A percentile compares a stretch with the other conserved stretches of the same genome.
phyloP scores from a whole-genome alignment of 1,140 invertebrate genomes.

The Eubasilissa regina region DNA sequence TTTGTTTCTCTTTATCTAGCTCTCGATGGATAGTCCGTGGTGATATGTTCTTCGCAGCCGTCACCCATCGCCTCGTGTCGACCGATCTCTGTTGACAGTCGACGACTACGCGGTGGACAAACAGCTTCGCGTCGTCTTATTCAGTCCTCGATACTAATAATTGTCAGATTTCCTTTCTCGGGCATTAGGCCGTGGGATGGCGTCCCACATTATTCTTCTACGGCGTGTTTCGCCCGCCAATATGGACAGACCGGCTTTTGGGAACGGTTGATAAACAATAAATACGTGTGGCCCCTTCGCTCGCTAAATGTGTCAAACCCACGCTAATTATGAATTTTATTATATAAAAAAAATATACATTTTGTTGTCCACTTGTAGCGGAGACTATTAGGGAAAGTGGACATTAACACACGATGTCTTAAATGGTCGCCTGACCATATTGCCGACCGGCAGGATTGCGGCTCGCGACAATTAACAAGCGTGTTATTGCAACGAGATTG shows the following conservation, averaged over 20 bases:
- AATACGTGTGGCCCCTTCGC: constrained; percentile 28
- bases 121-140: constrained; percentile 24
- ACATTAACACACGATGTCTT: constrained; percentile 24
- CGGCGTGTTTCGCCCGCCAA: constrained; percentile 8
- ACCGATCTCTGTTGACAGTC: neutral
- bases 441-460: neutral
- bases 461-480: neutral
- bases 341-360: constrained; percentile 10
- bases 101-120: neutral
- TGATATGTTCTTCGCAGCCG: too few relatives aligned
- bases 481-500: constrained; percentile 7
- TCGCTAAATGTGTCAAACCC: constrained; percentile 45
- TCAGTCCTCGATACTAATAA: constrained; percentile 38
- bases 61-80: too few relatives aligned
- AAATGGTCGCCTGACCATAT: constrained; percentile 26
- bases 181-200: constrained; percentile 48
- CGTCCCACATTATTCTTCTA: constrained; percentile 39
- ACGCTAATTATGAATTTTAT: constrained; percentile 43
- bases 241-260: constrained; percentile 38
- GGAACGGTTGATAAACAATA: constrained; percentile 44
- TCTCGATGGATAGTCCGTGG: too few relatives aligned
- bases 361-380: constrained; percentile 27
- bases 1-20: too few relatives aligned
- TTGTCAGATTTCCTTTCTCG: constrained; percentile 50
- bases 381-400: constrained; percentile 38